phyloP scores from a whole-genome alignment of 2,888 invertebrate species.

The Nephrocerus scutellatus region DNA sequence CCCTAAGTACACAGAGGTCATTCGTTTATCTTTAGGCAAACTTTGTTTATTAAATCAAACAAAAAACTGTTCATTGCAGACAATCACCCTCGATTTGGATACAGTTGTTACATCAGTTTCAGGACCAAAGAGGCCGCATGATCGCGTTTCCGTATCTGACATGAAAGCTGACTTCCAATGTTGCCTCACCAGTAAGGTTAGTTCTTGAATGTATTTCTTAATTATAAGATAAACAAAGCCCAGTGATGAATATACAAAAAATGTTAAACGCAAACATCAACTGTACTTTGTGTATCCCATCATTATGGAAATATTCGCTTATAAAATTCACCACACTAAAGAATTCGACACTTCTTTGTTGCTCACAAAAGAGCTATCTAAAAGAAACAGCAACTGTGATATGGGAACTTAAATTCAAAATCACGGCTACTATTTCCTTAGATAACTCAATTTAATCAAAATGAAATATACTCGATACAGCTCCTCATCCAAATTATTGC shows the following conservation, averaged over 20 bases:
- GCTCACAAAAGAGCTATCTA: slow-evolving; percentile 48
- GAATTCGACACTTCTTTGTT: slow-evolving; percentile 17
- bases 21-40: too few species aligned
- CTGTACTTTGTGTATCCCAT: slow-evolving; percentile 48
- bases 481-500: too few species aligned
- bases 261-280: slow-evolving; percentile 30
- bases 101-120: slow-evolving; percentile 92
- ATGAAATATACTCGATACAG: too few species aligned
- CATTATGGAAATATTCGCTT: slow-evolving; percentile 33
- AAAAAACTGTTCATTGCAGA: slow-evolving; percentile 20
- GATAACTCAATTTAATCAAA: slow-evolving; percentile 44
- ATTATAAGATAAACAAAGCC: slow-evolving; percentile 49
- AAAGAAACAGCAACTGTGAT: slow-evolving; percentile 49
- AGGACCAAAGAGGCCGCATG: slow-evolving; percentile 96
- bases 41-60: background rate
- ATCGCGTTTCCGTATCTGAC: slow-evolving; percentile 80
- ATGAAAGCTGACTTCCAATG: slow-evolving; percentile 85
- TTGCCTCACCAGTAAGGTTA: slow-evolving; percentile 82
- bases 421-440: slow-evolving; percentile 49
- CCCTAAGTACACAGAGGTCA: slow-evolving; percentile 70
- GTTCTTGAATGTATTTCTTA: slow-evolving; percentile 43
- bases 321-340: too few species aligned
- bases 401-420: slow-evolving; percentile 36
- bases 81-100: slow-evolving; percentile 64
- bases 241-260: slow-evolving; percentile 42